Conservation (phyloP, 1,140 invertebrate species). For the Leptinotarsa defecta region DNA sequence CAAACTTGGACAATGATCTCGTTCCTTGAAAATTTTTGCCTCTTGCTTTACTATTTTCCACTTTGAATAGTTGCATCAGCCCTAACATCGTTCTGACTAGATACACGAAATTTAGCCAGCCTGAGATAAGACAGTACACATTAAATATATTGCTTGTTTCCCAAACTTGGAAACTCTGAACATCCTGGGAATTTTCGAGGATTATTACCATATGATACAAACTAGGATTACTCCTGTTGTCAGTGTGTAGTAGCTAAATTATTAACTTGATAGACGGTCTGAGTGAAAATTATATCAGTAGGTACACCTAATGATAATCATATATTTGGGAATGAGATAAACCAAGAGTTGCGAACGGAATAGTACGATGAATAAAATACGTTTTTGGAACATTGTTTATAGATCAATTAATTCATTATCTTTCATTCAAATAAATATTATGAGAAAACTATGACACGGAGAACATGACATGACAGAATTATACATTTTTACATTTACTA, state of each 20-base stretch:
- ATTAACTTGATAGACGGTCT: not conserved
- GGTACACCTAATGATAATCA: too few relatives aligned
- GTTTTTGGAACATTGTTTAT: too few relatives aligned
- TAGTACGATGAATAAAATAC: too few relatives aligned
- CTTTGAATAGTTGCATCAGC: not conserved
- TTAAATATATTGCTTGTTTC: not conserved
- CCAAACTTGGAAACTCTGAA: not conserved
- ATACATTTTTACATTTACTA: too few relatives aligned
- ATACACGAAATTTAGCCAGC: not conserved
- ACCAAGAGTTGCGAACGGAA: too few relatives aligned
- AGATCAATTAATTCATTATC: too few relatives aligned
- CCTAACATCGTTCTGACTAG: not conserved
- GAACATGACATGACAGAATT: too few relatives aligned
- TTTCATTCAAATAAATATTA: too few relatives aligned
- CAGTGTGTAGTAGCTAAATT: not conserved
- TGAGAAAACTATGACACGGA: too few relatives aligned
- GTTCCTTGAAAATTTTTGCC: not conserved
- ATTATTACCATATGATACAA: not conserved
- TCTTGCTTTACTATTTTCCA: not conserved
- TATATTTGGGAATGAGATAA: too few relatives aligned
- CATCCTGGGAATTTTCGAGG: not conserved
- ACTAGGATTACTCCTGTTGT: not conserved
- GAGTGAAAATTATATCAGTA: too few relatives aligned
- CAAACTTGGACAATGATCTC: too few relatives aligned
- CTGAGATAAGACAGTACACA: not conserved